A percentile compares a stretch with the other conserved stretches of the same genome.
Conservation (phyloP, 2,888 invertebrate species). For the Hipparchia sbordonii region DNA sequence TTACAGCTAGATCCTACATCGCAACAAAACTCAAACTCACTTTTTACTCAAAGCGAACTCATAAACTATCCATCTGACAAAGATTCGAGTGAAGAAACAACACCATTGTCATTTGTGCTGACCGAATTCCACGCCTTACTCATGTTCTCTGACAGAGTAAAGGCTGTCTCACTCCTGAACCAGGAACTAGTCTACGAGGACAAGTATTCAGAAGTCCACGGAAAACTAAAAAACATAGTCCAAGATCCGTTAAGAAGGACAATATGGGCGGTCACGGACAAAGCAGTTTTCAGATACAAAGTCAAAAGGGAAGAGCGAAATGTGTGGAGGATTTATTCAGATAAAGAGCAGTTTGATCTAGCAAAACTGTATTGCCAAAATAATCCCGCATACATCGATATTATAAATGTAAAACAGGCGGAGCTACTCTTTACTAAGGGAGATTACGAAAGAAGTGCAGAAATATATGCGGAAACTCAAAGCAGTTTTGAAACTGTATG, state of each 20-base stretch:
- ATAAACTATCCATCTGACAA: slow-evolving; percentile 65
- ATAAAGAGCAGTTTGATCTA: slow-evolving; percentile 91
- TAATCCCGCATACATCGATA: slow-evolving; percentile 91
- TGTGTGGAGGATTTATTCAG: slow-evolving; percentile 94
- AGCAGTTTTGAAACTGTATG: slow-evolving; percentile 97
- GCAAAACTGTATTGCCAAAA: slow-evolving; percentile 93
- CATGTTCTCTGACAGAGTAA: slow-evolving; percentile 91
- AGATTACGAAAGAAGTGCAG: slow-evolving; percentile 92
- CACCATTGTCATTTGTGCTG: slow-evolving; percentile 89
- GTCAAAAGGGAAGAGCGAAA: slow-evolving; percentile 92
- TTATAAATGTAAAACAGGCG: slow-evolving; percentile 94
- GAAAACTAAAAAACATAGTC: slow-evolving; percentile 89
- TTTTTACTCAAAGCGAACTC: slow-evolving; percentile 73
- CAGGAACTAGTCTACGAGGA: slow-evolving; percentile 94
- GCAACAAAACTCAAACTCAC: slow-evolving; percentile 75
- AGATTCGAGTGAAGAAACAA: slow-evolving; percentile 66
- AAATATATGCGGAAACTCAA: slow-evolving; percentile 94
- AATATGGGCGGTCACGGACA: slow-evolving; percentile 94
- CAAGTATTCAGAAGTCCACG: slow-evolving; percentile 89
- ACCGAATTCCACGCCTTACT: slow-evolving; percentile 96
- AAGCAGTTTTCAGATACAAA: slow-evolving; percentile 92
- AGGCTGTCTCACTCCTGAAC: slow-evolving; percentile 92
- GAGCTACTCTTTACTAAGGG: slow-evolving; percentile 91
- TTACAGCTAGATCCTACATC: slow-evolving; percentile 77
- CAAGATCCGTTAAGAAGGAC: slow-evolving; percentile 90